Conservation (phyloP, 2,113 vertebrate genomes). For the Hoplias malabaricus region DNA sequence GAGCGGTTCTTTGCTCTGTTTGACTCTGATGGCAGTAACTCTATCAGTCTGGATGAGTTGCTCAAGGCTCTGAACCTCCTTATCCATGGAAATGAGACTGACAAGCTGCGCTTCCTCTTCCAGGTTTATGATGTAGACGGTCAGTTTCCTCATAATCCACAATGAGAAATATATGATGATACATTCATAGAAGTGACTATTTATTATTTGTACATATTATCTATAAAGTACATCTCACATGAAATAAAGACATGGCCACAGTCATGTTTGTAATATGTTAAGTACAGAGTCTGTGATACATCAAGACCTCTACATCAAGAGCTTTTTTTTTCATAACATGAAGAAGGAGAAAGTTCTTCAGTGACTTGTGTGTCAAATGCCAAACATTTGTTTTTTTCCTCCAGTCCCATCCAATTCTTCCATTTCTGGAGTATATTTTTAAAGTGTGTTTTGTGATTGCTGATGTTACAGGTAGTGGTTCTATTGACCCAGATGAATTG, state of each 20-base stretch:
- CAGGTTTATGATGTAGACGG: conserved; percentile 88
- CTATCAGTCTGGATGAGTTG: conserved; percentile 84
- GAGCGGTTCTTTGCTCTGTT: conserved; percentile 87
- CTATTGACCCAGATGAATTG: conserved; percentile 83
- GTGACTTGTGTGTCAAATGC: too few species aligned
- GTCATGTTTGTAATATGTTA: too few species aligned
- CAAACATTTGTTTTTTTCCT: too few species aligned
- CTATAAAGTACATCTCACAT: too few species aligned
- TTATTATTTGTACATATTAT: background rate
- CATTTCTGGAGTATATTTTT: background rate
- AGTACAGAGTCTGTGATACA: too few species aligned
- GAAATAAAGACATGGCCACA: too few species aligned
- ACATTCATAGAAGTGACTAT: too few species aligned
- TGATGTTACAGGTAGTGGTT: conserved; percentile 78
- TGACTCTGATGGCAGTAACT: conserved; percentile 80
- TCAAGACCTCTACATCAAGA: too few species aligned
- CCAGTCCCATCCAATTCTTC: too few species aligned
- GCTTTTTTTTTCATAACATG: too few species aligned
- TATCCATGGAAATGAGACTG: conserved; percentile 73
- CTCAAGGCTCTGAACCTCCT: conserved; percentile 79
- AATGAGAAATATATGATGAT: too few species aligned
- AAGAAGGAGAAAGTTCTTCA: too few species aligned
- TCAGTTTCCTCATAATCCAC: conserved; percentile 54
- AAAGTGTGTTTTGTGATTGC: background rate
- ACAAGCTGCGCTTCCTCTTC: conserved; percentile 90